Base-by-base conservation (phyloP, 2,113 vertebrate genomes). In the Zosterops borbonicus region DNA sequence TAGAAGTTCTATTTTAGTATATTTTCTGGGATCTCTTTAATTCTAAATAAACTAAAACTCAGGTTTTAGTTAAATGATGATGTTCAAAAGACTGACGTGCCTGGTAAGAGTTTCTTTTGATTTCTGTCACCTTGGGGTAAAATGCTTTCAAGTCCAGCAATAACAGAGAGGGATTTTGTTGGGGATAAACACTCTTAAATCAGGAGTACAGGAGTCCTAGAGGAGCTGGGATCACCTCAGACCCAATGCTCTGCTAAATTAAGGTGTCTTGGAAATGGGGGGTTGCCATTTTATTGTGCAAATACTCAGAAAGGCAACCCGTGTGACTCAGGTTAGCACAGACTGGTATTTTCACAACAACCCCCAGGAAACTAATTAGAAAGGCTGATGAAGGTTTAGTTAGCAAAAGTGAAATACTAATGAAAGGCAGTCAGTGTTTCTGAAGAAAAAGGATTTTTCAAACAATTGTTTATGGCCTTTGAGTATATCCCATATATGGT, bases 301-400 rank as follows among this genome's bases (percentile, higher is more conserved):
- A 75, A 89, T 29, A n/a, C 44, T 83, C 19, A 37, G 18, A 63
- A 79, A 67, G 33, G 46, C 44, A 67, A 37, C 28, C 67, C 1
- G 0, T 35, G 52, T 21, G 68, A 41, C 73, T 55, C 69, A 49
- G 60, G 73, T 50, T 67, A 58, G 13, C 73, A 59, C 14, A 65
- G 83, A 31, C 24, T 75, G 79, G 39, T 94, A 71, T 89, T 95
- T 78, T 94, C 80, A 75, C 76, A 93, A 92, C 68, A 91, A 47
- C 27, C 60, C 10, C 47, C 69, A 56, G 86, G 60, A 90, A 95
- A 75, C 49, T 87, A 75, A 92, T 89, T 80, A 64, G 58, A 91
- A 91, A 69, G 60, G 17, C 24, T 78, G 80, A 75, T 78, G 73
- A 63, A 75, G 37, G 24, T 82, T 96, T 91, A 71, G 77, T 87